These are phyloP conservation scores for Misgurnus anguillicaudatus DNA, from an alignment of 2,113 vertebrate species.

Conservation along the genomic window DNA sequence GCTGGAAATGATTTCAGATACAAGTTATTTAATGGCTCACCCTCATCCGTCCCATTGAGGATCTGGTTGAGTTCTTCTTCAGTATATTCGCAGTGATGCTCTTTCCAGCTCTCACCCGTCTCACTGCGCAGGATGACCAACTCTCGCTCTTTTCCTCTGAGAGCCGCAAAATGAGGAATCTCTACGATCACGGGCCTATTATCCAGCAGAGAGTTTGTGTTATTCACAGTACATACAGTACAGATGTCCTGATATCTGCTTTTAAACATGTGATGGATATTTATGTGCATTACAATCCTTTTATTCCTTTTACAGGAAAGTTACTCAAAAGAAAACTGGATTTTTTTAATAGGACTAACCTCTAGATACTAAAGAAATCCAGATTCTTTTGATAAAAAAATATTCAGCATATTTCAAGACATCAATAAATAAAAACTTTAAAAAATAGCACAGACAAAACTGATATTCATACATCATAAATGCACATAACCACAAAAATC, in stretches of 20 bases:
- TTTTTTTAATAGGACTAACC: too few relatives aligned
- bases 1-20: too few relatives aligned
- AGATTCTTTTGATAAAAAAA: background rate
- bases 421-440: background rate
- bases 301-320: too few relatives aligned
- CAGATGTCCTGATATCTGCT: too few relatives aligned
- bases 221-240: background rate
- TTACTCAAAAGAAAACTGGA: slow-evolving; percentile 37
- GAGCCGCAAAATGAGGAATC: slow-evolving; percentile 96
- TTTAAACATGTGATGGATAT: too few relatives aligned
- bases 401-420: background rate
- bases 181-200: slow-evolving; percentile 96
- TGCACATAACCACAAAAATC: slow-evolving; percentile 17
- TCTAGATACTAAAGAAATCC: background rate
- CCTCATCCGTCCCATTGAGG: slow-evolving; percentile 96
- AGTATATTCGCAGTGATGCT: slow-evolving; percentile 93
- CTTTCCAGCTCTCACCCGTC: slow-evolving; percentile 97
- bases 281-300: too few relatives aligned
- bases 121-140: slow-evolving; percentile 95
- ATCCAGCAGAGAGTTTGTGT: background rate
- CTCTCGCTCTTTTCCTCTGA: slow-evolving; percentile 92
- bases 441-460: background rate
- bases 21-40: slow-evolving; percentile 66
- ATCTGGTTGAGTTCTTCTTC: slow-evolving; percentile 96
- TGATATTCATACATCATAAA: background rate